Percentiles rank a stretch among this genome's conserved stretches.
phyloP scores from a whole-genome alignment of 30 jellyfish, hydroid and myxozoan genomes.

The Euphysa ruthae region DNA sequence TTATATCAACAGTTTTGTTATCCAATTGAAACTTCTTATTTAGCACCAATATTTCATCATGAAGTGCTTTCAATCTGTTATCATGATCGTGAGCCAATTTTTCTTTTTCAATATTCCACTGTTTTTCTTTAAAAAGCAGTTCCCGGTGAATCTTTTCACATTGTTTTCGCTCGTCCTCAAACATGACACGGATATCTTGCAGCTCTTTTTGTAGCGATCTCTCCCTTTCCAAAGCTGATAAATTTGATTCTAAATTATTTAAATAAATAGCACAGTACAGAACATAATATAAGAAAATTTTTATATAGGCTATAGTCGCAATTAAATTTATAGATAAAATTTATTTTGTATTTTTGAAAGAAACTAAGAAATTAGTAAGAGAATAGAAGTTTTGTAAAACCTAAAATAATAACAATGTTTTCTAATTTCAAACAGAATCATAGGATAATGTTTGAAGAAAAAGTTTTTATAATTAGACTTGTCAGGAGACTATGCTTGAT shows the following conservation, averaged over 20 bases:
- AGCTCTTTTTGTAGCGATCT: slow-evolving; percentile 41
- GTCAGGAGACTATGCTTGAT: no score
- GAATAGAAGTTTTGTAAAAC: no score
- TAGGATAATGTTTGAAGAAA: no score
- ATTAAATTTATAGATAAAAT: no score
- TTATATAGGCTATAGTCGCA: no score
- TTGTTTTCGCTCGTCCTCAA: slow-evolving; percentile 20
- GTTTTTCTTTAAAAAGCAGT: slow-evolving; percentile 21
- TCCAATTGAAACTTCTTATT: slow-evolving; percentile 13
- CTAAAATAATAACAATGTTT: no score
- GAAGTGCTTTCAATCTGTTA: not conserved
- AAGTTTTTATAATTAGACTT: no score
- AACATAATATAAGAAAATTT: no score
- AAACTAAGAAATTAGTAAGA: no score
- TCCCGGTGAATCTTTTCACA: slow-evolving; percentile 32
- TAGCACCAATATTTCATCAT: slow-evolving; percentile 20
- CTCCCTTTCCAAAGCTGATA: slow-evolving; percentile 38
- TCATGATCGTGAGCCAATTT: slow-evolving; percentile 10
- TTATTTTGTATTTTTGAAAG: no score
- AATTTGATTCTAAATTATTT: not conserved
- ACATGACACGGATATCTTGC: slow-evolving; percentile 32
- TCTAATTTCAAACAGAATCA: no score
- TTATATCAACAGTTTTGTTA: not conserved
- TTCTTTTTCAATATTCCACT: slow-evolving; percentile 25
- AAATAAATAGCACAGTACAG: not conserved